A percentile compares a stretch with the other conserved stretches of the same genome.
phyloP scores from a whole-genome alignment of 2,113 vertebrate genomes.

The Spea bombifrons region DNA sequence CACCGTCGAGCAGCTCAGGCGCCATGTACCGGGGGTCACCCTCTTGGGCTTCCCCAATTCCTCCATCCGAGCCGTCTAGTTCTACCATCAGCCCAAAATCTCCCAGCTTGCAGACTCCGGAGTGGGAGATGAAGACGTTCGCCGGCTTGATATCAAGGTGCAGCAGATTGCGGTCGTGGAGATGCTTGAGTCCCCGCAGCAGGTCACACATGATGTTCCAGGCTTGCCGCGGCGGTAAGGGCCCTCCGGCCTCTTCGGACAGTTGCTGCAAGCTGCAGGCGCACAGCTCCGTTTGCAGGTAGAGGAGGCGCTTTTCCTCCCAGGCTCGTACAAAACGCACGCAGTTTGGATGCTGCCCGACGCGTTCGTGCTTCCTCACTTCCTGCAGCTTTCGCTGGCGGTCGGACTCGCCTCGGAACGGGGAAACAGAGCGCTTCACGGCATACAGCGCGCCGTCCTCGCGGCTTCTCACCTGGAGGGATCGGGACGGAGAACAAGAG shows the following conservation, averaged over 20 bases:
- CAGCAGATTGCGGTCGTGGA: slow-evolving; percentile 74
- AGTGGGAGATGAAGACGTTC: slow-evolving; percentile 79
- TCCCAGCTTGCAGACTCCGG: slow-evolving; percentile 79
- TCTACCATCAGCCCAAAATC: slow-evolving; percentile 84
- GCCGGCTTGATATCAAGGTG: slow-evolving; percentile 87
- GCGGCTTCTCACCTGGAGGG: slow-evolving; percentile 72
- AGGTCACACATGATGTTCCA: slow-evolving; percentile 81
- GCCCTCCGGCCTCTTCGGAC: slow-evolving; percentile 66
- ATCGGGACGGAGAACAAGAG: neutral
- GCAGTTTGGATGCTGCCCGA: slow-evolving; percentile 77
- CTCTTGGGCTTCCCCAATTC: slow-evolving; percentile 68
- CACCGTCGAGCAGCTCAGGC: slow-evolving; percentile 78
- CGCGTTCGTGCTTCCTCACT: slow-evolving; percentile 77
- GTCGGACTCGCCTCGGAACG: slow-evolving; percentile 77
- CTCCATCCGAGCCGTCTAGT: slow-evolving; percentile 51
- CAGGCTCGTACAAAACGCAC: slow-evolving; percentile 78
- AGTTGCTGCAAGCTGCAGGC: slow-evolving; percentile 75
- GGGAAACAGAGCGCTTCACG: slow-evolving; percentile 78
- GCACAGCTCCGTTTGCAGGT: slow-evolving; percentile 87
- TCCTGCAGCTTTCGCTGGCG: slow-evolving; percentile 74
- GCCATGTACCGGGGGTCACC: slow-evolving; percentile 91
- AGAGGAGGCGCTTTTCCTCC: slow-evolving; percentile 80
- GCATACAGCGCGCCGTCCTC: slow-evolving; percentile 76
- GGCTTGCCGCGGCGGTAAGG: slow-evolving; percentile 68
- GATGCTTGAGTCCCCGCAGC: slow-evolving; percentile 75